A percentile compares a stretch with the other conserved stretches of the same genome.
Conservation (phyloP, 2,888 invertebrate species). For the Caenorhabditis plicata region DNA sequence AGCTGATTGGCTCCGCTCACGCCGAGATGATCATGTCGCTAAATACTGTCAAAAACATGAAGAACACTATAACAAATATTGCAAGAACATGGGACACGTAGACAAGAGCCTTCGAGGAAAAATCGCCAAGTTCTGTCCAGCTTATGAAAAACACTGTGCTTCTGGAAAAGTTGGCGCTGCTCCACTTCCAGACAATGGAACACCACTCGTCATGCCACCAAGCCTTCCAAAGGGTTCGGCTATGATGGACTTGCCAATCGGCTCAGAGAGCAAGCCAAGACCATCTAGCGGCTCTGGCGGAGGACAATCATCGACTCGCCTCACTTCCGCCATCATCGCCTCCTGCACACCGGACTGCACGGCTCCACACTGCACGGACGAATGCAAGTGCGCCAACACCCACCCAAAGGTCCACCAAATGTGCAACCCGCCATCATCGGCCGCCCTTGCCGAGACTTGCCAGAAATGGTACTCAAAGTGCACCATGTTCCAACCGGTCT, state of each 20-base stretch:
- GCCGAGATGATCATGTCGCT: conserved; percentile 35
- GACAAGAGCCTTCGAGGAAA: conserved; percentile 40
- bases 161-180: conserved; percentile 31
- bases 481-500: conserved; percentile 56
- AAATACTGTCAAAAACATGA: conserved; percentile 48
- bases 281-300: conserved; percentile 3
- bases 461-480: conserved; percentile 58
- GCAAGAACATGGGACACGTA: conserved; percentile 30
- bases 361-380: conserved; percentile 51
- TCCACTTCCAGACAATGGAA: conserved; percentile 27
- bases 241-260: conserved; percentile 46
- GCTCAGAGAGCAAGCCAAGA: conserved; percentile 21
- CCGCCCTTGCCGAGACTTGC: conserved; percentile 51
- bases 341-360: conserved; percentile 55
- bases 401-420: conserved; percentile 56
- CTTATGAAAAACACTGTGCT: conserved; percentile 53
- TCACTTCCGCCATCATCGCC: conserved; percentile 51
- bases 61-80: conserved; percentile 51
- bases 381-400: conserved; percentile 56
- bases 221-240: conserved; percentile 48
- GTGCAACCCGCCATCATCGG: conserved; percentile 59
- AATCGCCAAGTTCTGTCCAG: conserved; percentile 56
- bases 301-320: conserved; percentile 22
- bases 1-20: too few relatives aligned
- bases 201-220: conserved; percentile 51